Evolutionary conservation across 2,888 invertebrate species (phyloP), one percentile per base, ranked within the genome.

Genomic region (Trachelus stipa): DNA sequence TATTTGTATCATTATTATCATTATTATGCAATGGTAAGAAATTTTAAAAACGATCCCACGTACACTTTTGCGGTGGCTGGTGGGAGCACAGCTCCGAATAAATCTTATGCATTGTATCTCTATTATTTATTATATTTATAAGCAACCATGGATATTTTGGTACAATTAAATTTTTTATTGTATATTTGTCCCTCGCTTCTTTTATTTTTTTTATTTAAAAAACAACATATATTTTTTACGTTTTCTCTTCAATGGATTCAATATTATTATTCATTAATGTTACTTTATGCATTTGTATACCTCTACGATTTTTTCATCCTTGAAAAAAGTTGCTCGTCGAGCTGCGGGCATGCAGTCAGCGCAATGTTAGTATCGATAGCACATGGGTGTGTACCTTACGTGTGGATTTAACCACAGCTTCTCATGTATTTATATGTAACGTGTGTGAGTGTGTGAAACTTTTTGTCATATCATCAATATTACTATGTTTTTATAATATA

Each of bases 81-180:
- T 88, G 88, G 88, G 89, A 90, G 90, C 90, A 90, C 90, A 90
- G 91, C 91, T 91, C 91, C 90, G 90, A 90, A 89, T 91, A 90
- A 90, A 91, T 91, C 87, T 91, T 90, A 91, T 88, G 88, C 88
- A 88, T 85, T 88, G 88, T 89, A 89, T 90, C 88, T 88, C 89
- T 90, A 91, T 90, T 87, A 91, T 90, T 88, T 87, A 88, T 88
- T 86, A 88, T 89, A 90, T 90, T 89, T 89, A 90, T 91, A 90
- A 90, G 90, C 90, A 91, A 90, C 89, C 88, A 88, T 88, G 88
- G 87, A 90, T 91, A 90, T 90, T 91, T 91, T 91, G 91, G 90
- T 91, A 91, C 90, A 91, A 89, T 90, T 90, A 88, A 89, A 86
- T 83, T 79, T 84, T 86, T 86, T 86, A 89, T 89, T 89, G 86